Conservation (phyloP, 2,797 vertebrate genomes). For the Denticeps clupeoides region DNA sequence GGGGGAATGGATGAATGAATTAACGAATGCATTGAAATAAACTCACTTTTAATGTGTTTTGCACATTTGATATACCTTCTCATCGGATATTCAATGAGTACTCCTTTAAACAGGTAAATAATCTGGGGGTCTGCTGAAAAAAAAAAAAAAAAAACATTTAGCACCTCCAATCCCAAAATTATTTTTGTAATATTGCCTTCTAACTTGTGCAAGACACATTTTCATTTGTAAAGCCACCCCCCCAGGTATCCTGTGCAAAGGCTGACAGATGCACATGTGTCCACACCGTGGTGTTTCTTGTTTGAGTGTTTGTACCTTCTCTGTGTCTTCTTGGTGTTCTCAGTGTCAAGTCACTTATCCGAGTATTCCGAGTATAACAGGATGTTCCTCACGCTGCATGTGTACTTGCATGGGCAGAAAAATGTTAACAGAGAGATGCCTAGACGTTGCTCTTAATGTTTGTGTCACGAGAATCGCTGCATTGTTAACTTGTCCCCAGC, state of each 20-base stretch:
- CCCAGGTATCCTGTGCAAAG: slow-evolving; percentile 75
- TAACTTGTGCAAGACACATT: slow-evolving; percentile 96
- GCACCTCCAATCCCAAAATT: slow-evolving; percentile 70
- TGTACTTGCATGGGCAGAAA: slow-evolving; percentile 97
- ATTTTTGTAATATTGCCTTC: slow-evolving; percentile 99
- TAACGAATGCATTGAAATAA: slow-evolving; percentile 43
- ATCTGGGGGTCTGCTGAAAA: slow-evolving; percentile 66
- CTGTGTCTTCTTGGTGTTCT: slow-evolving; percentile 83
- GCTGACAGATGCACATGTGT: slow-evolving; percentile 83
- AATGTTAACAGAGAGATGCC: slow-evolving; percentile 68
- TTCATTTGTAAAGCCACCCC: slow-evolving; percentile 98
- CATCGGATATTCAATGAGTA: slow-evolving; percentile 94
- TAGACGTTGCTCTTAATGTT: slow-evolving; percentile 91
- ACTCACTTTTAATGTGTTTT: slow-evolving; percentile 98
- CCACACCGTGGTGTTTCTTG: slow-evolving; percentile 75
- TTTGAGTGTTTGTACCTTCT: slow-evolving; percentile 80
- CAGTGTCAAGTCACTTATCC: slow-evolving; percentile 87
- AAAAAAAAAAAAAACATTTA: slow-evolving; percentile 55
- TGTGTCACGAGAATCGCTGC: slow-evolving; percentile 91
- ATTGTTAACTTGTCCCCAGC: slow-evolving; percentile 96
- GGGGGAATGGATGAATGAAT: slow-evolving; percentile 49
- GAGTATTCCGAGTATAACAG: slow-evolving; percentile 54
- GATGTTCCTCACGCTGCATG: slow-evolving; percentile 96
- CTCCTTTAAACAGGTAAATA: slow-evolving; percentile 93
- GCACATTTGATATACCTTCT: slow-evolving; percentile 99